These are phyloP conservation scores for Callopanchax toddi DNA, from an alignment of 2,113 vertebrate species.

Conservation along the genomic window DNA sequence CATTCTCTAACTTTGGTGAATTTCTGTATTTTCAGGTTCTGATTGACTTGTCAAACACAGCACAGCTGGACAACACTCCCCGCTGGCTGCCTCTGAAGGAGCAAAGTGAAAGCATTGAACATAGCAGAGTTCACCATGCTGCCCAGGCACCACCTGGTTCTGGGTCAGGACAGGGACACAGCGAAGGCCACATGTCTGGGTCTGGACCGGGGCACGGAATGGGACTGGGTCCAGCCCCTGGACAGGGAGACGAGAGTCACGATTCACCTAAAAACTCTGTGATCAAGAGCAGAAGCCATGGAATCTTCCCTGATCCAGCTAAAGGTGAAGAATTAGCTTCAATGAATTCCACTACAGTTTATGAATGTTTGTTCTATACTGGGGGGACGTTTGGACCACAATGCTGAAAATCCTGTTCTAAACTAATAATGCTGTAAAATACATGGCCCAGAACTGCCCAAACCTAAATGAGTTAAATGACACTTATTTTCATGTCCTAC, in stretches of 20 bases:
- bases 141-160: slow-evolving; percentile 80
- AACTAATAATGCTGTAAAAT: background rate
- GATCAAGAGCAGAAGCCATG: slow-evolving; percentile 98
- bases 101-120: slow-evolving; percentile 93
- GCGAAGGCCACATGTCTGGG: slow-evolving; percentile 50
- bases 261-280: slow-evolving; percentile 94
- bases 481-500: too few relatives aligned
- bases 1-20: background rate
- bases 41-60: slow-evolving; percentile 91
- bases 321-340: slow-evolving; percentile 84
- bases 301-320: slow-evolving; percentile 95
- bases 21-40: slow-evolving; percentile 82
- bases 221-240: slow-evolving; percentile 44
- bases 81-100: slow-evolving; percentile 94
- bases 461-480: too few relatives aligned
- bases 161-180: slow-evolving; percentile 59
- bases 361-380: background rate
- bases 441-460: background rate
- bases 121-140: slow-evolving; percentile 84
- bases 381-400: slow-evolving; percentile 8
- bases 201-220: slow-evolving; percentile 51
- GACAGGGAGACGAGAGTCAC: slow-evolving; percentile 80
- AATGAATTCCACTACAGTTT: background rate
- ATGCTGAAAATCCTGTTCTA: background rate
- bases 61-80: slow-evolving; percentile 92